A percentile compares a stretch with the other conserved stretches of the same genome.
These are phyloP conservation scores for Patiria miniata DNA, from an alignment of 35 echinoderm and acorn worm species.

Conservation along the genomic window DNA sequence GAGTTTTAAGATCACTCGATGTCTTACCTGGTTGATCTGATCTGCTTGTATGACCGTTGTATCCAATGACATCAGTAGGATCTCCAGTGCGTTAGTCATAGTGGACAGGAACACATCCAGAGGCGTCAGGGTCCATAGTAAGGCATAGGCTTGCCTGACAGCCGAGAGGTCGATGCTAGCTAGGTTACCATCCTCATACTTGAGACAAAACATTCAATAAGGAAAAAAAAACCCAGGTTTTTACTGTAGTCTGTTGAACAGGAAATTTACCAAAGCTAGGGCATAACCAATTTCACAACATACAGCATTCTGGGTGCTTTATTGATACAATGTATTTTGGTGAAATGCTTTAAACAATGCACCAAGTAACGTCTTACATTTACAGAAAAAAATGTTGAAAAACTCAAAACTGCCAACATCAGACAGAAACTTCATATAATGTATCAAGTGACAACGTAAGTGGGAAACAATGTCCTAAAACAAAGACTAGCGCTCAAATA, in stretches of 20 bases:
- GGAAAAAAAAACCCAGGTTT: not conserved
- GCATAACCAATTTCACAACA: not conserved
- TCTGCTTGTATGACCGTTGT: slow-evolving; percentile 40
- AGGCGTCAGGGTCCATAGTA: slow-evolving; percentile 65
- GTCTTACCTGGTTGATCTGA: slow-evolving; percentile 79
- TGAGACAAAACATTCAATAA: not conserved
- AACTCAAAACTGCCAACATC: too few species aligned
- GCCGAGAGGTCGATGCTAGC: slow-evolving; percentile 64
- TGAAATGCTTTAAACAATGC: too few species aligned
- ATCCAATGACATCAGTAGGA: slow-evolving; percentile 72
- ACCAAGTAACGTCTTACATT: too few species aligned
- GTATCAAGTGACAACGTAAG: too few species aligned
- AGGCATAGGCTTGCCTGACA: slow-evolving; percentile 61
- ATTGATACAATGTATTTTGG: too few species aligned
- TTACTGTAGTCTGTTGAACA: too few species aligned
- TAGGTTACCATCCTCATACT: slow-evolving; percentile 54
- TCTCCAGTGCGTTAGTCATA: slow-evolving; percentile 92
- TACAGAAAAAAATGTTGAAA: too few species aligned
- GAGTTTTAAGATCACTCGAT: not conserved
- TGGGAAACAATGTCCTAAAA: too few species aligned
- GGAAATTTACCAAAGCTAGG: not conserved
- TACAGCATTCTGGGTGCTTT: too few species aligned
- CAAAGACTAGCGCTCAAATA: too few species aligned
- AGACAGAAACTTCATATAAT: too few species aligned
- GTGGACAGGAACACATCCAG: slow-evolving; percentile 65